Base-by-base conservation (phyloP, 2,888 invertebrate genomes). In the Trichogramma evanescens region DNA sequence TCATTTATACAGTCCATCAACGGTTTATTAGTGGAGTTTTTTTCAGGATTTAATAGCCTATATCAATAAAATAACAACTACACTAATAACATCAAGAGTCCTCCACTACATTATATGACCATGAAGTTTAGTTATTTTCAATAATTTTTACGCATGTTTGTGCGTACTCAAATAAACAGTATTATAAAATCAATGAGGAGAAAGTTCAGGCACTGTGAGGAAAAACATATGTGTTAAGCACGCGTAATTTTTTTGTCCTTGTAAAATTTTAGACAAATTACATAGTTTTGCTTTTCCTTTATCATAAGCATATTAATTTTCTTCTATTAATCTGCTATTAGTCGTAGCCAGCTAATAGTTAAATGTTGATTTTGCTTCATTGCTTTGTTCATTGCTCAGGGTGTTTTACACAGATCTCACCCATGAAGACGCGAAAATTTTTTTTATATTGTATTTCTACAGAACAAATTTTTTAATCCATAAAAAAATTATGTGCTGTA, bases 181-280 rank as follows among this genome's bases (percentile, higher is more conserved):
- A 26, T 26, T 46, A 42, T 51, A 41, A 50, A 62, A 49, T 57
- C 40, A 50, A 9, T 13, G 9, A 54, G 26, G 45, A 53, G 49
- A 56, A 46, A 58, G 44, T 59, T 59, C 54, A 64, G 61, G 63
- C 63, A 61, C 59, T 64, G 61, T 51, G 43, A 61, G 57, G 55
- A 57, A 59, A 63, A 59, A 52, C 57, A 59, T 50, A 56, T 26
- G 26, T 26, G 41, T 48, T 42, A 63, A 63, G 44, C 52, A 38
- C 52, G 9, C 48, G 45, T 45, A 9, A 55, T 56, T 54, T 54
- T 54, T 49, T 50, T 61, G 26, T 8, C 7, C 56, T 6, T 49
- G 39, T 57, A 58, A 62, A 58, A 54, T 49, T 62, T 48, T 58
- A 62, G 48, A 54, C 9, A 57, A 54, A 60, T 45, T 52, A 56